Evolutionary conservation across 1,140 invertebrate genomes (phyloP).

Genomic region (Aricia agestis): DNA sequence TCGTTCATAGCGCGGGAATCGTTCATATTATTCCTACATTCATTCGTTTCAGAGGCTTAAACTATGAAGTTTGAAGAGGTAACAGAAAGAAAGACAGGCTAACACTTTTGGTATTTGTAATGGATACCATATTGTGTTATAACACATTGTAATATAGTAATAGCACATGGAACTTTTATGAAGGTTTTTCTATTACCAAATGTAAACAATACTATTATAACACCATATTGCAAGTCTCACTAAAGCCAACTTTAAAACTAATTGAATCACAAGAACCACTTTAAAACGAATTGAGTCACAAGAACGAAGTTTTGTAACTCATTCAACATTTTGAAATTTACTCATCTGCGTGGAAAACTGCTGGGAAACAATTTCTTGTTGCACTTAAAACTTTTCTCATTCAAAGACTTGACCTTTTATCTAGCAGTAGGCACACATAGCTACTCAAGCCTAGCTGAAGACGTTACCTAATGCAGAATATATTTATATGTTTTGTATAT

Average conservation of each 20-base stretch:
- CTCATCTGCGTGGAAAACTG: not conserved
- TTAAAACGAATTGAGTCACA: not conserved
- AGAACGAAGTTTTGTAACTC: not conserved
- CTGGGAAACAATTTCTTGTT: not conserved
- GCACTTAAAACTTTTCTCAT: not conserved
- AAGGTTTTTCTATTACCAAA: too few species aligned
- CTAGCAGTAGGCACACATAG: not conserved
- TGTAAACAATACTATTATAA: too few species aligned
- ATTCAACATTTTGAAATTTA: constrained; percentile 1
- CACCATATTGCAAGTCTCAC: not conserved
- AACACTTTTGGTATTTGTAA: too few species aligned
- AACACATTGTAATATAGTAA: too few species aligned
- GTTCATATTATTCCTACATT: too few species aligned
- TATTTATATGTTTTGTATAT: not conserved
- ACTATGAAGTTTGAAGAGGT: too few species aligned
- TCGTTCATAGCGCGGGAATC: too few species aligned
- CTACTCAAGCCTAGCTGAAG: not conserved
- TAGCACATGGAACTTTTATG: too few species aligned
- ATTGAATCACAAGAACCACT: not conserved
- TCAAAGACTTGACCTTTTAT: not conserved
- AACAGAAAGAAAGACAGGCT: too few species aligned
- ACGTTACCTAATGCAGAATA: not conserved
- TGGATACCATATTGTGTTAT: too few species aligned
- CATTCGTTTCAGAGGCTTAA: too few species aligned
- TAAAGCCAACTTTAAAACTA: not conserved